Evolutionary conservation across 2,113 vertebrate species (phyloP), one percentile per base, ranked within the genome.

Genomic region (Silurus glanis): DNA sequence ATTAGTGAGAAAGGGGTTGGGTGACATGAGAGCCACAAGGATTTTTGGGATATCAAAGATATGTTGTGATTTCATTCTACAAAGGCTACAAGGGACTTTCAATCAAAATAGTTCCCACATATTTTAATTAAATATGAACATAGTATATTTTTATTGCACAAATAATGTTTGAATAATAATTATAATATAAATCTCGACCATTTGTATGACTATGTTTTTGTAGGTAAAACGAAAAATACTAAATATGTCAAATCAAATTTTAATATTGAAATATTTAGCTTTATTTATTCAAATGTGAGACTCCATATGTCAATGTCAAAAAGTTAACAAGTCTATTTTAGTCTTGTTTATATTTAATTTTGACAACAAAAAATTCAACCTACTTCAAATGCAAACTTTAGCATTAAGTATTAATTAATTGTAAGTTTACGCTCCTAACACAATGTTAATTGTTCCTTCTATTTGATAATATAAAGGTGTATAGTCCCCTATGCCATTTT

Each of bases 1-100:
- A 83, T 71, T 81, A 66, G 72, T 88, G 86, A 59, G 90, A 86
- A 78, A 78, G 66, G 83, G 59, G 83, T 83, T 76, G 55, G 79
- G 51, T 5, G 71, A 84, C 21, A 66, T 67, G 28, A 25, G 49
- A 56, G 58, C 74, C 84, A 58, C 53, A 64, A 76, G 58, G 82
- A 25, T 81, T 82, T 67, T 23, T 53, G 76, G 67, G 85, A 83
- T 85, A 87, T 83, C 76, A 84, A 45, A 72, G 64, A 61, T 69
- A 53, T 49, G 71, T 37, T 45, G 66, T 55, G 56, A 45, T 69
- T 79, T 74, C 86, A 84, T 55, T 72, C 17, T 66, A 85, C 83
- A 78, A 71, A 81, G 6, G 45, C 71, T 85, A 85, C 81, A 69
- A 80, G 61, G 51, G 45, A 78, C 78, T 82, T 28, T 53, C 25